These are phyloP conservation scores for Porphyrio hochstetteri DNA, from an alignment of 2,113 vertebrate species.

Conservation along the genomic window DNA sequence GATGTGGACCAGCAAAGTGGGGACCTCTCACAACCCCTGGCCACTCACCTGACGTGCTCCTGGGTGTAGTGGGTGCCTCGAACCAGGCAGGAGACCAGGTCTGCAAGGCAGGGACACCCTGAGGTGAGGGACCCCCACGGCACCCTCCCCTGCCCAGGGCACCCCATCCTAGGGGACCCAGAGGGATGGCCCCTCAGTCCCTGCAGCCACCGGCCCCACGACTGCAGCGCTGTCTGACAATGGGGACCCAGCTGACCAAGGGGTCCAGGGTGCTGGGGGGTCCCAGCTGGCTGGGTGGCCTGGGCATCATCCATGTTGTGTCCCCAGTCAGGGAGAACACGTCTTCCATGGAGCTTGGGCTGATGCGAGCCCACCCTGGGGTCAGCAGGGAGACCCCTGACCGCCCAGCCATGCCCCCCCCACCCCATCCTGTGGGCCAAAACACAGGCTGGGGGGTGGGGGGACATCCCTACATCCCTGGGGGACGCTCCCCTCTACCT, in stretches of 20 bases:
- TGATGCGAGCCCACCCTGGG: neutral
- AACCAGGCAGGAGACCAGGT: conserved; percentile 83
- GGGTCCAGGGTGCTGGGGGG: neutral
- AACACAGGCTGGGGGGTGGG: neutral
- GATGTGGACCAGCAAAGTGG: neutral
- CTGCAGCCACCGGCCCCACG: neutral
- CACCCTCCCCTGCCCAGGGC: neutral
- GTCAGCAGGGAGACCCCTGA: neutral
- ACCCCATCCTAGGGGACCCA: neutral
- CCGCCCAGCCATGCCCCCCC: fast-evolving
- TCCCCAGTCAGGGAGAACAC: neutral
- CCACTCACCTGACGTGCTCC: conserved; percentile 77
- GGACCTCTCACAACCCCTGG: fast-evolving
- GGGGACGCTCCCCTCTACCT: conserved; percentile 66
- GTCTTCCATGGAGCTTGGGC: neutral
- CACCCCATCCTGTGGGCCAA: no score
- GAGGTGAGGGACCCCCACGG: neutral
- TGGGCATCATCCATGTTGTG: neutral
- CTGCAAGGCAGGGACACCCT: conserved; percentile 60
- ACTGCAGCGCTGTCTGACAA: neutral
- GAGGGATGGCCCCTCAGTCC: neutral
- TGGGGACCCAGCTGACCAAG: neutral
- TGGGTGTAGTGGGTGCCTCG: conserved; percentile 82
- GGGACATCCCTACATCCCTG: neutral
- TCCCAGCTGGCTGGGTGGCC: neutral